Percentiles rank a stretch among this genome's conserved stretches.
Evolutionary conservation across 2,113 vertebrate genomes (phyloP).

Genomic region (Hippoglossus stenolepis): DNA sequence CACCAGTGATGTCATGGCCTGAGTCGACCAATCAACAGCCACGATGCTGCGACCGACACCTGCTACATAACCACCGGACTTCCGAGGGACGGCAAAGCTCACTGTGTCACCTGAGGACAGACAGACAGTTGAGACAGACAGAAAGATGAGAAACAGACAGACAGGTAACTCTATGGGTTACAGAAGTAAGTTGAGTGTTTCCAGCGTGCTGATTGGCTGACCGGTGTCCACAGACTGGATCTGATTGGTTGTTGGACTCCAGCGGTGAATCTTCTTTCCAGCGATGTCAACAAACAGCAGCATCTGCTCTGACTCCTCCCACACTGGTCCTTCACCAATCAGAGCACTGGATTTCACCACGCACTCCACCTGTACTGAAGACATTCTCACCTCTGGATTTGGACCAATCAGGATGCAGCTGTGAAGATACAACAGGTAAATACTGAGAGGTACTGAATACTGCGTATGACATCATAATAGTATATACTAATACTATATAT

Average conservation of each 20-base stretch:
- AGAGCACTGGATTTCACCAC: conserved; percentile 72
- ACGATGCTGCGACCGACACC: conserved; percentile 67
- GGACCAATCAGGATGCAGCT: conserved; percentile 9
- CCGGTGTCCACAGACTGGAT: conserved; percentile 84
- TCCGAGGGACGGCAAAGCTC: conserved; percentile 57
- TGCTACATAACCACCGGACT: conserved; percentile 64
- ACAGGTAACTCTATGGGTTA: not conserved
- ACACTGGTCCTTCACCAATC: conserved; percentile 91
- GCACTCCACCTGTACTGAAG: conserved; percentile 86
- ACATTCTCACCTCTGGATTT: conserved; percentile 77
- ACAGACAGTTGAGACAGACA: not conserved
- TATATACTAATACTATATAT: too few species aligned
- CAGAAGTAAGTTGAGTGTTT: not conserved
- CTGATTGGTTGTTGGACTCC: conserved; percentile 80
- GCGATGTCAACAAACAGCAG: conserved; percentile 91
- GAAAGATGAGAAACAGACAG: not conserved
- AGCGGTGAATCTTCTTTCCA: conserved; percentile 85
- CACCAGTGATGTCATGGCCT: conserved; percentile 39
- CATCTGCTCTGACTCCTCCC: conserved; percentile 87
- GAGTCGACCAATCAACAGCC: conserved; percentile 64
- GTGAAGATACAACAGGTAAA: not conserved
- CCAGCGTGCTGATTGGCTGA: conserved; percentile 64
- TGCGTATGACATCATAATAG: too few species aligned
- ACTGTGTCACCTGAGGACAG: conserved; percentile 55
- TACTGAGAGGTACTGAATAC: too few species aligned